Evolutionary conservation across 2,888 invertebrate genomes (phyloP).

Genomic region (Uloborus plumipes): DNA sequence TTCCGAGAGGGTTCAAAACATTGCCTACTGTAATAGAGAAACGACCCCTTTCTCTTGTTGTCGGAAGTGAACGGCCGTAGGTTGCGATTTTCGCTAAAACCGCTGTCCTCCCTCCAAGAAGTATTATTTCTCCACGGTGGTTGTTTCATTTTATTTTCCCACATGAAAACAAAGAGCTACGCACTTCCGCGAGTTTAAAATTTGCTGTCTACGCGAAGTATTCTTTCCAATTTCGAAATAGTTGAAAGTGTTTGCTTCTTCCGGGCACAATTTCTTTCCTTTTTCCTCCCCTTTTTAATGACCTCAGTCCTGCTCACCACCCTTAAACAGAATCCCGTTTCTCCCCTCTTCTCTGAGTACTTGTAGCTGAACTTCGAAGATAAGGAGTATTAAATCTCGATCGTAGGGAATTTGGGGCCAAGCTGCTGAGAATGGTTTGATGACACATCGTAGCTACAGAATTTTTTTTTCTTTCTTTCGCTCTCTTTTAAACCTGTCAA

Average conservation of each 20-base stretch:
- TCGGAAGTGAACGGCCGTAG: slow-evolving; percentile 36
- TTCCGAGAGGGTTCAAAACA: neutral
- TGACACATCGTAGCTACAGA: slow-evolving; percentile 14
- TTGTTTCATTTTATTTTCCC: slow-evolving; percentile 58
- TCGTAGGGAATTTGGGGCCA: slow-evolving; percentile 27
- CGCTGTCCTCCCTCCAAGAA: slow-evolving; percentile 46
- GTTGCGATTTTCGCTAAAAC: slow-evolving; percentile 60
- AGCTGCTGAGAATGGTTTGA: slow-evolving; percentile 12
- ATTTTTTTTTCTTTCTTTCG: neutral
- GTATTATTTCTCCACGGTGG: slow-evolving; percentile 50
- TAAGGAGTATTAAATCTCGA: slow-evolving; percentile 42
- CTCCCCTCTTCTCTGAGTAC: slow-evolving; percentile 12
- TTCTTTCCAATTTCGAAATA: slow-evolving; percentile 64
- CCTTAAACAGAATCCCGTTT: neutral
- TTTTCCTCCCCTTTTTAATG: slow-evolving; percentile 45
- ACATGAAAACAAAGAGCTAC: slow-evolving; percentile 56
- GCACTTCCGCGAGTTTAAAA: slow-evolving; percentile 49
- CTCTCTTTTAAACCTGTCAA: neutral
- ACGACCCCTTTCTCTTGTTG: slow-evolving; percentile 31
- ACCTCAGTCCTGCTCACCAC: slow-evolving; percentile 16
- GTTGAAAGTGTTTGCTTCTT: slow-evolving; percentile 63
- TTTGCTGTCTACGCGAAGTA: slow-evolving; percentile 57
- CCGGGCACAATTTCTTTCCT: slow-evolving; percentile 18
- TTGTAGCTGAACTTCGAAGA: slow-evolving; percentile 1
- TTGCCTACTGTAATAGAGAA: slow-evolving; percentile 9